A percentile compares a stretch with the other conserved stretches of the same genome.
These are phyloP conservation scores for Neolamprologus hecqui DNA, from an alignment of 2,113 vertebrate genomes.

Conservation along the genomic window DNA sequence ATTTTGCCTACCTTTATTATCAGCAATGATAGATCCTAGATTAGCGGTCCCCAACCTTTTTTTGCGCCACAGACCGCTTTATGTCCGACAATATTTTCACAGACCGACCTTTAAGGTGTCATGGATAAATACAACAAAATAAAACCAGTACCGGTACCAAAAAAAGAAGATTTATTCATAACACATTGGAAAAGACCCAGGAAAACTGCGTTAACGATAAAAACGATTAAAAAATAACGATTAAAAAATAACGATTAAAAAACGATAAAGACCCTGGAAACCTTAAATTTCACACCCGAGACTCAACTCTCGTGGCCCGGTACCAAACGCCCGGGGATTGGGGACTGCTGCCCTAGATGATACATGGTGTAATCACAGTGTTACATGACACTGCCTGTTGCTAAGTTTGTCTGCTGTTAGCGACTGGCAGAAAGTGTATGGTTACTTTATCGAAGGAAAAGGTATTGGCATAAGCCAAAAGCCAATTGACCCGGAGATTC, in stretches of 20 bases:
- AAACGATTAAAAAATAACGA: background rate
- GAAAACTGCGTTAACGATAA: background rate
- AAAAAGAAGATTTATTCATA: background rate
- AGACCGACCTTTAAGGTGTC: background rate
- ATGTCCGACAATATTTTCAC: background rate
- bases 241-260: background rate
- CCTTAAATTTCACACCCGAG: background rate
- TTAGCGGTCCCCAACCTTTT: background rate
- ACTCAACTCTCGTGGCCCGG: background rate
- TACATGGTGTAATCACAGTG: background rate
- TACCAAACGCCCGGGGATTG: background rate
- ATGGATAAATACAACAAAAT: background rate
- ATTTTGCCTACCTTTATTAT: background rate
- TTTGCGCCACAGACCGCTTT: background rate
- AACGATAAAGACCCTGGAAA: background rate
- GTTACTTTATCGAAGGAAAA: background rate
- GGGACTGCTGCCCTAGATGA: background rate
- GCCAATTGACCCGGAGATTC: background rate
- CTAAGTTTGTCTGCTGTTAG: background rate
- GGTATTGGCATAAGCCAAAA: background rate
- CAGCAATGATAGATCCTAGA: background rate
- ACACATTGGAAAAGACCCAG: background rate
- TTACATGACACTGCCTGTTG: background rate
- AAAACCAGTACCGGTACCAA: background rate
- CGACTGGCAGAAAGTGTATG: background rate